Percentiles rank a stretch among this genome's conserved stretches.
These are phyloP conservation scores for Donacobius atricapilla DNA, from an alignment of 2,113 vertebrate species.

Conservation along the genomic window DNA sequence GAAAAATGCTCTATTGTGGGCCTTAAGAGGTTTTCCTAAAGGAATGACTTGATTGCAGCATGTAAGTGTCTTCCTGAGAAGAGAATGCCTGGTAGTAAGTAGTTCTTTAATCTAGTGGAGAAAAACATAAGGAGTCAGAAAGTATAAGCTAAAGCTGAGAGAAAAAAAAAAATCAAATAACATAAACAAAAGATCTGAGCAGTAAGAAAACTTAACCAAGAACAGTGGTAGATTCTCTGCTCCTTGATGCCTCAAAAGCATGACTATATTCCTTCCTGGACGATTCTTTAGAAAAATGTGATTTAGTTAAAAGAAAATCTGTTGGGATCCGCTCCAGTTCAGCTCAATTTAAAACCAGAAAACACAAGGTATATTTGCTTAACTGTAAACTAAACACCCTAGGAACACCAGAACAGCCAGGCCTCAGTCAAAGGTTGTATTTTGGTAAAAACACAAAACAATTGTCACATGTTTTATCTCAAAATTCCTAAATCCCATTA, in stretches of 20 bases:
- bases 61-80: background rate
- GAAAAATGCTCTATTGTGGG: background rate
- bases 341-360: background rate
- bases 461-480: background rate
- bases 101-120: background rate
- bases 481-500: too few species aligned
- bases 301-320: background rate
- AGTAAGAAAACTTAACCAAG: background rate
- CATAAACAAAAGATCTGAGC: background rate
- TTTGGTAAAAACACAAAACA: background rate
- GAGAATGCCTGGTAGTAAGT: background rate
- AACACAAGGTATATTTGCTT: background rate
- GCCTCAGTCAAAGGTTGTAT: background rate
- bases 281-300: background rate
- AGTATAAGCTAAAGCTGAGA: background rate
- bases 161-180: background rate
- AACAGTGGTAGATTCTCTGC: background rate
- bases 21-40: constrained; percentile 6
- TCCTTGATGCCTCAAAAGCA: background rate
- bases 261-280: background rate
- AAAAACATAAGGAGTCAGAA: background rate
- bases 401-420: background rate
- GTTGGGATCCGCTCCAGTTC: background rate
- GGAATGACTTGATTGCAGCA: background rate
- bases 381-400: background rate